Evolutionary conservation across 2,113 vertebrate species (phyloP).

Genomic region (Microtus richardsoni): DNA sequence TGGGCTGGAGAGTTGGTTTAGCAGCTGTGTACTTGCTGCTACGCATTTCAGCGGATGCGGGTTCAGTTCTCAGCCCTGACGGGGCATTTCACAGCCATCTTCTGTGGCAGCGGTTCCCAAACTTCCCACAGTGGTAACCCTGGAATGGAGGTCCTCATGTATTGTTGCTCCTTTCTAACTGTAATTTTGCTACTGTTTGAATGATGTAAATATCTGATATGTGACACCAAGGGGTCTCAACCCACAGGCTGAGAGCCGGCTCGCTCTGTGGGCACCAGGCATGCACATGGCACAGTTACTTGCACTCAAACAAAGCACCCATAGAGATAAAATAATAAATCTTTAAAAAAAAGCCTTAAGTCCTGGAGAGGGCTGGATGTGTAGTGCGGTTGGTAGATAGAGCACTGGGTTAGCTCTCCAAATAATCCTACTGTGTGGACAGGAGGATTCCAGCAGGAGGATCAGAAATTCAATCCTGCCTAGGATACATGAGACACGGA

Average conservation of each 20-base stretch:
- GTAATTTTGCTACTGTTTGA: not conserved
- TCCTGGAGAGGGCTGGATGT: not conserved
- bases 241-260: not conserved
- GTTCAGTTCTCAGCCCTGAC: not conserved
- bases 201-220: not conserved
- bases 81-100: not conserved
- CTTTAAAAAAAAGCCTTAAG: not conserved
- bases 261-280: not conserved
- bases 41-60: not conserved
- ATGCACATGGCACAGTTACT: not conserved
- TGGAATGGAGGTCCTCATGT: not conserved
- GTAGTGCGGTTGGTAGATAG: not conserved
- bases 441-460: not conserved
- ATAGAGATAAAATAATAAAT: not conserved
- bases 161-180: not conserved
- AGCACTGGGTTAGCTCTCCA: not conserved
- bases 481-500: not conserved
- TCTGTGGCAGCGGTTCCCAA: not conserved
- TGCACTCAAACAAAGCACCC: not conserved
- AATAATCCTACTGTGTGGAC: not conserved
- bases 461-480: not conserved
- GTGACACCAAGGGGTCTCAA: not conserved
- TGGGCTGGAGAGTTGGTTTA: not conserved
- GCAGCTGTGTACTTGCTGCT: too few relatives aligned
- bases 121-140: not conserved